phyloP scores from a whole-genome alignment of 2,888 invertebrate genomes.

The Eledona agricola region DNA sequence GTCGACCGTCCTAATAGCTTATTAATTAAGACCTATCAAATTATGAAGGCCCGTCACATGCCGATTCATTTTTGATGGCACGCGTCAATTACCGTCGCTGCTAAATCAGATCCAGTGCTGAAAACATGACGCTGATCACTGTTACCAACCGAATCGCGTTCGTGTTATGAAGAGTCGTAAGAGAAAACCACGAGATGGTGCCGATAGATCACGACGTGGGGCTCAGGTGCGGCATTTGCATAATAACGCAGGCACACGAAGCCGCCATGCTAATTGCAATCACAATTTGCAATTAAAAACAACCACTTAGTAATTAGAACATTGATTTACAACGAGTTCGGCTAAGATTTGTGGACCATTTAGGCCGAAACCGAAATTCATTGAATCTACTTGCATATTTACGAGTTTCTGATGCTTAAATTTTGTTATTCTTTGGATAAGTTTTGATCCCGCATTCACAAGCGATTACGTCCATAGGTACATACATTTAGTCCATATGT shows the following conservation, averaged over 20 bases:
- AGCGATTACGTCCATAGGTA: too few species aligned
- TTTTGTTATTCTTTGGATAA: too few species aligned
- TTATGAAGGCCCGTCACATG: slow-evolving; percentile 39
- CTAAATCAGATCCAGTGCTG: slow-evolving; percentile 5
- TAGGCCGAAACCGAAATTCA: slow-evolving; percentile 32
- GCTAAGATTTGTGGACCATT: slow-evolving; percentile 47
- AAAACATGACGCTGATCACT: too few species aligned
- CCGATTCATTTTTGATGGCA: slow-evolving; percentile 48
- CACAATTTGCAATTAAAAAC: slow-evolving; percentile 58
- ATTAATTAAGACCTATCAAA: slow-evolving; percentile 51
- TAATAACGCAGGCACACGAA: slow-evolving; percentile 46
- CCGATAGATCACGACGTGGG: slow-evolving; percentile 51
- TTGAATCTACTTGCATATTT: slow-evolving; percentile 26
- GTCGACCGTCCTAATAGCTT: slow-evolving; percentile 51
- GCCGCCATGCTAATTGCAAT: slow-evolving; percentile 53
- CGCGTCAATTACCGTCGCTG: slow-evolving; percentile 41
- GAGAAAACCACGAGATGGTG: slow-evolving; percentile 33
- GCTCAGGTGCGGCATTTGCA: slow-evolving; percentile 53
- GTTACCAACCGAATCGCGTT: too few species aligned
- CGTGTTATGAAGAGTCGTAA: too few species aligned
- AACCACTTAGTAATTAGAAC: slow-evolving; percentile 56
- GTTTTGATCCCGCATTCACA: too few species aligned
- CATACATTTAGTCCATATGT: too few species aligned
- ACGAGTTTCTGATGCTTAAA: too few species aligned
- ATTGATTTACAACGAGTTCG: slow-evolving; percentile 53